A percentile compares a stretch with the other conserved stretches of the same genome.
phyloP scores from a whole-genome alignment of 2,888 invertebrate species.

The Apamea monoglypha region DNA sequence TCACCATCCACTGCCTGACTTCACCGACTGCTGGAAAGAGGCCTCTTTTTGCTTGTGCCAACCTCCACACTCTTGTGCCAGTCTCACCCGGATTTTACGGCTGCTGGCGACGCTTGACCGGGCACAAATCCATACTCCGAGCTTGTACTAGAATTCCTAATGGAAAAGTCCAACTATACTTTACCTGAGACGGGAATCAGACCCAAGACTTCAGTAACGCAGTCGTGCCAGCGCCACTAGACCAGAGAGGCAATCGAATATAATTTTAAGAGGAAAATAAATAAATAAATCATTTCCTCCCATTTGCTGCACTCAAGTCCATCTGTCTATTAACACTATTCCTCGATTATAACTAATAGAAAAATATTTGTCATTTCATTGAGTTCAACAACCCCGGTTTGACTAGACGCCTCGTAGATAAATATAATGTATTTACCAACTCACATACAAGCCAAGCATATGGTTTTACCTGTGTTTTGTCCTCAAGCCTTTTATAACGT shows the following conservation, averaged over 20 bases:
- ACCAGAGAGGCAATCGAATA: not conserved
- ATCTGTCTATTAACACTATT: not conserved
- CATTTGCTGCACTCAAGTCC: not conserved
- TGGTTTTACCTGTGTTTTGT: constrained; percentile 23
- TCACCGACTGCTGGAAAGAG: no score
- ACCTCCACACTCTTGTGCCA: no score
- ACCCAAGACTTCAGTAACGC: not conserved
- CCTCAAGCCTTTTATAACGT: not conserved
- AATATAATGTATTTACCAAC: constrained; percentile 4
- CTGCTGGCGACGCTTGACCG: no score
- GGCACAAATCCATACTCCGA: no score
- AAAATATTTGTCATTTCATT: constrained; percentile 29
- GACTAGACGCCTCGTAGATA: constrained; percentile 13
- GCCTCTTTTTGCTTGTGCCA: no score
- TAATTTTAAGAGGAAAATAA: not conserved
- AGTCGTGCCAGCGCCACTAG: no score
- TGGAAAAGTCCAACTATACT: not conserved
- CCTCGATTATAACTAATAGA: not conserved
- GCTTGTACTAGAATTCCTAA: not conserved
- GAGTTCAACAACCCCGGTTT: constrained; percentile 5
- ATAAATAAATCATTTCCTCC: not conserved
- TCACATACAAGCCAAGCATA: not conserved
- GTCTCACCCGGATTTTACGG: no score
- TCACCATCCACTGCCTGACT: no score
- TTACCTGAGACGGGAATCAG: not conserved